A percentile compares a stretch with the other conserved stretches of the same genome.
These are phyloP conservation scores for Calypte anna DNA, from an alignment of 2,113 vertebrate species.

Conservation along the genomic window DNA sequence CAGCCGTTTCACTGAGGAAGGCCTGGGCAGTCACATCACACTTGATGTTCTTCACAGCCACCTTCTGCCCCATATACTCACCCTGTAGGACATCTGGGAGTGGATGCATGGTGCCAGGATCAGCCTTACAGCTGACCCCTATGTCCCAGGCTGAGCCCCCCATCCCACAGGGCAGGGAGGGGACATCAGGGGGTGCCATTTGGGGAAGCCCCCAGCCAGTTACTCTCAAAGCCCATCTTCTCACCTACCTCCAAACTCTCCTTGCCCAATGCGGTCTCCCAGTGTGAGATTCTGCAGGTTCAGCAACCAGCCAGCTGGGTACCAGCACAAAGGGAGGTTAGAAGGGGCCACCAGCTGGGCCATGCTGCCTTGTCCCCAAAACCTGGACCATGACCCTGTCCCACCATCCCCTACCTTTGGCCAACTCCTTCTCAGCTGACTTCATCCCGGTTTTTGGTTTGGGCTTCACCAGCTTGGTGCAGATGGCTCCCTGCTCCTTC, in stretches of 20 bases:
- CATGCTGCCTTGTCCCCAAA: not conserved
- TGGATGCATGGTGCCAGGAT: accelerated
- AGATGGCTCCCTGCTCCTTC: conserved; percentile 85
- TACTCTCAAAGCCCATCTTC: not conserved
- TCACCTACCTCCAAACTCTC: conserved; percentile 90
- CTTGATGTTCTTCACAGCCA: conserved; percentile 93
- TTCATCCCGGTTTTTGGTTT: conserved; percentile 86
- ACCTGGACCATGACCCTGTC: accelerated
- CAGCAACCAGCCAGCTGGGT: conserved; percentile 88
- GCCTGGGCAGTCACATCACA: conserved; percentile 91
- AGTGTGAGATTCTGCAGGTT: conserved; percentile 82
- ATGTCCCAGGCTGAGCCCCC: not conserved
- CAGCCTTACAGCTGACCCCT: accelerated
- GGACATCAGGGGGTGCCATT: accelerated
- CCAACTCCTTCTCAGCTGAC: conserved; percentile 86
- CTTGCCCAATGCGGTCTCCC: conserved; percentile 85
- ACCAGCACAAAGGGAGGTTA: not conserved
- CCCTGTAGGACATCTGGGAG: conserved; percentile 85
- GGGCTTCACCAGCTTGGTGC: conserved; percentile 86
- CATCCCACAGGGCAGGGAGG: not conserved
- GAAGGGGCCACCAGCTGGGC: not conserved
- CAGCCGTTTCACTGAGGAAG: conserved; percentile 88
- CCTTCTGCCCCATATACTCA: conserved; percentile 87
- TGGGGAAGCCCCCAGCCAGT: not conserved
- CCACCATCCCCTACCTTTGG: conserved; percentile 78